phyloP scores from a whole-genome alignment of 2,888 invertebrate genomes.

The Lithodes maja region DNA sequence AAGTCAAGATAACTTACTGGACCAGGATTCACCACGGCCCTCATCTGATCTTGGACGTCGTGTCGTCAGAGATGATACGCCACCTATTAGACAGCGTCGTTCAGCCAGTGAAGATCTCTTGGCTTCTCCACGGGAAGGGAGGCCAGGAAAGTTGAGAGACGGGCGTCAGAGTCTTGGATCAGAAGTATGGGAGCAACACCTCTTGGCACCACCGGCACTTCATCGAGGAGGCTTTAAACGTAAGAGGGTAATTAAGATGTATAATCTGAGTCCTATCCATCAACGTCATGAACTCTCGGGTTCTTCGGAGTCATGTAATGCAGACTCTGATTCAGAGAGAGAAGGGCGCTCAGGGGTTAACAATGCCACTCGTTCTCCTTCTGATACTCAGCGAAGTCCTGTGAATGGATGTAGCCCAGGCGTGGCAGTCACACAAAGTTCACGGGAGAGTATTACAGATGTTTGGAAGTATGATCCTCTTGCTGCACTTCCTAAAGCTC shows the following conservation, averaged over 20 bases:
- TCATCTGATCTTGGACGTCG: neutral
- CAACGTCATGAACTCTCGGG: constrained; percentile 15
- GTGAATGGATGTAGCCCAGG: neutral
- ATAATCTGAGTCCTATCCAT: constrained; percentile 14
- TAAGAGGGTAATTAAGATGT: constrained; percentile 39
- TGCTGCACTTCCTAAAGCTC: neutral
- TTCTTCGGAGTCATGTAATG: constrained; percentile 43
- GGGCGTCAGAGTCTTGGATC: constrained; percentile 41
- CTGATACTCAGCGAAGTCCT: neutral
- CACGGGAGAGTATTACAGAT: neutral
- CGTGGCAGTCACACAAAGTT: neutral
- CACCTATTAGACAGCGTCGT: constrained; percentile 29
- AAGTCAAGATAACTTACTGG: constrained; percentile 42
- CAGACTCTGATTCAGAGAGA: constrained; percentile 41
- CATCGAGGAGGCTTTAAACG: constrained; percentile 37
- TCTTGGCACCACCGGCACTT: neutral
- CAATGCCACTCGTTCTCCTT: neutral
- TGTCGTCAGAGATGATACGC: neutral
- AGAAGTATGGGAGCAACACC: constrained; percentile 18
- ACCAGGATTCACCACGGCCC: neutral
- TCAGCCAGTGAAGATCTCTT: constrained; percentile 51
- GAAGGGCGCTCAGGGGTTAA: neutral
- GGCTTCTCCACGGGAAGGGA: neutral
- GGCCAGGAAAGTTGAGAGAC: neutral
- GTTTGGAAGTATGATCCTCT: neutral